These are phyloP conservation scores for Apocrypta bakeri DNA, from an alignment of 1,140 invertebrate species.

Conservation along the genomic window DNA sequence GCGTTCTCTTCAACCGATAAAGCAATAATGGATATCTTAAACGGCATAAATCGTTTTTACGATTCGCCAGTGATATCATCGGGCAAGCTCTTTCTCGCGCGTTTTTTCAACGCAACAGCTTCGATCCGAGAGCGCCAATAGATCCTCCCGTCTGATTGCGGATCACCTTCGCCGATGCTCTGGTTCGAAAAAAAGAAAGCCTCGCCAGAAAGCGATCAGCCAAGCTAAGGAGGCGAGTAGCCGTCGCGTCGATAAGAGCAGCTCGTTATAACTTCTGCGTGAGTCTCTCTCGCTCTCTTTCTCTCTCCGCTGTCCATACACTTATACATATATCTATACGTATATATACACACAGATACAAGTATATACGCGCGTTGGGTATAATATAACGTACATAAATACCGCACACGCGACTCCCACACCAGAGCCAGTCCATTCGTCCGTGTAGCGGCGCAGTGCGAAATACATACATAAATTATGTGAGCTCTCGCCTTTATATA, in stretches of 20 bases:
- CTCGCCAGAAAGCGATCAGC: background rate
- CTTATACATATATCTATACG: background rate
- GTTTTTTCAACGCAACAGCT: too few relatives aligned
- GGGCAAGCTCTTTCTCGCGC: background rate
- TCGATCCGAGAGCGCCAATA: background rate
- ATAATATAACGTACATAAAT: background rate
- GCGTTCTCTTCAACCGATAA: constrained; percentile 35
- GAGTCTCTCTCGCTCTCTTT: background rate
- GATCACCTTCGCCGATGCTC: background rate
- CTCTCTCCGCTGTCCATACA: background rate
- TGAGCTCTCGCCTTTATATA: background rate
- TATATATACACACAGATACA: background rate
- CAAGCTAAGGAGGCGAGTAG: background rate
- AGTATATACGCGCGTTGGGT: background rate
- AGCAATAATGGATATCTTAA: constrained; percentile 42
- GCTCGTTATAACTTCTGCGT: constrained; percentile 36
- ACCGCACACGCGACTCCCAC: background rate
- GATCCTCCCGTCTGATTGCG: background rate
- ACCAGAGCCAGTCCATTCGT: too few relatives aligned
- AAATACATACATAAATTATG: background rate
- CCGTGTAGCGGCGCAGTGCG: background rate
- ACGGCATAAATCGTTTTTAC: constrained; percentile 43
- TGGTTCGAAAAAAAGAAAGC: background rate
- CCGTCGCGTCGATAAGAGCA: constrained; percentile 32
- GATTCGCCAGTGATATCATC: constrained; percentile 27